Evolutionary conservation across 1,140 invertebrate species (phyloP), one percentile per base, ranked within the genome.

Genomic region (Tribolium madens): DNA sequence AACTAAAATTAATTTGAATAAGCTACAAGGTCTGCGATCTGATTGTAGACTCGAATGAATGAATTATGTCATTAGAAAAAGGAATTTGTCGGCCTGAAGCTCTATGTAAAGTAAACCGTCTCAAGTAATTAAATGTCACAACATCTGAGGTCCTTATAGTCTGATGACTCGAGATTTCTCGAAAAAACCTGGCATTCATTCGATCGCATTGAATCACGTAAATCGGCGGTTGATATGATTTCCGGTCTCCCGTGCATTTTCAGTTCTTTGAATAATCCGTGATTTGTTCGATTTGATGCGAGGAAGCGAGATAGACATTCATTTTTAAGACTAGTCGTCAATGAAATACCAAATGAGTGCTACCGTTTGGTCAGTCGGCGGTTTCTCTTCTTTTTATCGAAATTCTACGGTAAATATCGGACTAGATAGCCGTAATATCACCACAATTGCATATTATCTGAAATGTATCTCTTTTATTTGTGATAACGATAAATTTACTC

Each of bases 11-110:
- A 71, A 71, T 21, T 47, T 15, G 47, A 71, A 42, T 18, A 15
- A 46, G 42, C 68, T 15, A 48, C 15, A 31, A 71, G 42, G n/a
- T 71, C 36, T 71, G 31, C 13, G n/a, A 70, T 70, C 64, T 46
- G 68, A 69, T 42, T 36, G 31, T 42, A 69, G 64, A 69, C 26
- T 31, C 7, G 33, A 42, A 47, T 52, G 70, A 72, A 72, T 72
- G 42, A 72, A 72, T 50, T 72, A 72, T 72, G 70, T 72, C 70
- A 72, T 72, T 72, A 52, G 31, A 72, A 72, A 50, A 18, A 72
- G 70, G 70, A 21, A 72, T 46, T 33, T 72, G 70, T 72, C 70
- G 42, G 70, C 42, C 46, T 21, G 46, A 6, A 52, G 42, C 70
- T 71, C 36, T 71, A 71, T 71, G 70, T 46, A 72, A 52, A 72